Conservation (phyloP, 2,888 invertebrate species). For the Psococerastis gibbosa region DNA sequence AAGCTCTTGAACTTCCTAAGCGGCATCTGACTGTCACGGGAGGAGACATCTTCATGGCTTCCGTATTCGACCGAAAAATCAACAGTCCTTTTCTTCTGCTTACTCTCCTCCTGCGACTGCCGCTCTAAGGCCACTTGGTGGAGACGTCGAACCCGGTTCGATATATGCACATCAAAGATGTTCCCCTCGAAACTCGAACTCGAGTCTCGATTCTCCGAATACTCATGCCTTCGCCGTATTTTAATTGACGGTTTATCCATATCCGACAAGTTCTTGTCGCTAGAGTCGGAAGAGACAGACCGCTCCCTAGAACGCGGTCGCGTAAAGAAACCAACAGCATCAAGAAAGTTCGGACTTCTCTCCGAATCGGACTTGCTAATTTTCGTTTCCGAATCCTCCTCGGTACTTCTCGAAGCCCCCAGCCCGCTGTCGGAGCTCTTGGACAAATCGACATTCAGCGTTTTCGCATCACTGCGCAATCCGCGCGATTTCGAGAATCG, state of each 20-base stretch:
- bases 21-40: not conserved
- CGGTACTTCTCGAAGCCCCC: constrained; percentile 1
- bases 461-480: constrained; percentile 1
- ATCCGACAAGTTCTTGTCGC: constrained; percentile 6
- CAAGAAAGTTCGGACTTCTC: constrained; percentile 5
- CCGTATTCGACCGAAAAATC: constrained; percentile 2
- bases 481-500: not conserved
- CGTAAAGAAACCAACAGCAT: not conserved
- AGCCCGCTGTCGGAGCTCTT: constrained; percentile 7
- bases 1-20: constrained; percentile 2
- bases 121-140: constrained; percentile 6
- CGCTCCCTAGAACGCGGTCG: not conserved
- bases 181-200: constrained; percentile 6
- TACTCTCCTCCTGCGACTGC: not conserved
- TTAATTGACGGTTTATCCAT: constrained; percentile 8
- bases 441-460: not conserved
- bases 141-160: constrained; percentile 3
- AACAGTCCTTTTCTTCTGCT: not conserved
- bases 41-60: not conserved
- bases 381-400: constrained; percentile 5
- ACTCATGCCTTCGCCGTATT: constrained; percentile 2
- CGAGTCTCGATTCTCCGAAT: constrained; percentile 4
- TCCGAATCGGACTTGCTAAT: constrained; percentile 7
- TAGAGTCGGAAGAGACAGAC: constrained; percentile 6
- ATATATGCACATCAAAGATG: constrained; percentile 5